Evolutionary conservation across 1,140 invertebrate species (phyloP).

Genomic region (Drosophila lacteicornis): DNA sequence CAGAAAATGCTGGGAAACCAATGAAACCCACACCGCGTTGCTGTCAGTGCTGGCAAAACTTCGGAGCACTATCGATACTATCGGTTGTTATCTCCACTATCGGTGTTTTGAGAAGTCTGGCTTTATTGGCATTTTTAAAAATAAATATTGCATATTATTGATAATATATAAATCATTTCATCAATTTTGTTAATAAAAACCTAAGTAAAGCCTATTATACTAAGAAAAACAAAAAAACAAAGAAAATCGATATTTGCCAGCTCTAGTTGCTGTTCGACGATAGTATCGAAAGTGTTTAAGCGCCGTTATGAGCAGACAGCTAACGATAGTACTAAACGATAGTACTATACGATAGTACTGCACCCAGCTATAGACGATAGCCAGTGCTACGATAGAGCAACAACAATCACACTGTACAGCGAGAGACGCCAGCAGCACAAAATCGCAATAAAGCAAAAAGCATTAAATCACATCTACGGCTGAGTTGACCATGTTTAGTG

Average conservation of each 20-base stretch:
- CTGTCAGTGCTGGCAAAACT: too few relatives aligned
- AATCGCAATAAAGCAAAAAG: slow-evolving; percentile 74
- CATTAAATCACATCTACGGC: slow-evolving; percentile 37
- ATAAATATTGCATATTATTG: too few relatives aligned
- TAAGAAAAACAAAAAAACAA: too few relatives aligned
- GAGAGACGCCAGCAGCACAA: slow-evolving; percentile 75
- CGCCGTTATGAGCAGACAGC: slow-evolving; percentile 5
- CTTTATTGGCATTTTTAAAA: too few relatives aligned
- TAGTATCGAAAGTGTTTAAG: neutral
- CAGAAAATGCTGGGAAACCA: slow-evolving; percentile 25
- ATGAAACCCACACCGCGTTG: slow-evolving; percentile 31
- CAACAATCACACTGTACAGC: slow-evolving; percentile 50
- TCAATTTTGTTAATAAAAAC: too few relatives aligned
- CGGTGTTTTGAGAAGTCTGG: too few relatives aligned
- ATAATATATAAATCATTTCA: too few relatives aligned
- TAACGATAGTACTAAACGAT: neutral
- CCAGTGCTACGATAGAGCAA: slow-evolving; percentile 30
- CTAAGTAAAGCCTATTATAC: too few relatives aligned
- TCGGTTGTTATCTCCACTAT: too few relatives aligned
- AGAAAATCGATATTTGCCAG: too few relatives aligned
- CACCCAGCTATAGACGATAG: slow-evolving; percentile 3
- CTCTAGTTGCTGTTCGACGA: neutral
- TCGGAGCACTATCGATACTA: too few relatives aligned
- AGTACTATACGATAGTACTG: neutral
- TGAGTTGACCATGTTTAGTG: slow-evolving; percentile 26